Base-by-base conservation (phyloP, 1,140 invertebrate genomes). In the Eciton burchellii region DNA sequence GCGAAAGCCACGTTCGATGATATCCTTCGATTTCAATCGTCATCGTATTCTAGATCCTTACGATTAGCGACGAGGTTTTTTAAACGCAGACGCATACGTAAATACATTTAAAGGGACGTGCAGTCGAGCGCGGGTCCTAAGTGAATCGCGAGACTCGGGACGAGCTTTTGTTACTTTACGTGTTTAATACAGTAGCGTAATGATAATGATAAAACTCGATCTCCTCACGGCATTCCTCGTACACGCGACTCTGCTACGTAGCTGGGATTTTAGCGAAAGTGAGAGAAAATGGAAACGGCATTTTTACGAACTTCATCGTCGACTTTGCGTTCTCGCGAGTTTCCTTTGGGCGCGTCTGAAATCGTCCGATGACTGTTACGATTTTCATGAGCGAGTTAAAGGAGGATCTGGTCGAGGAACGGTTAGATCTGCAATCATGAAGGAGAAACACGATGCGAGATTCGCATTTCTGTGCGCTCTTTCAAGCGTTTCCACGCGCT, bases 401-500 rank as follows among this genome's bases (percentile, higher is more conserved):
- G 8, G 49, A 70, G 29, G 52, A 49, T 79, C 74, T 79, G 74
- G 74, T 79, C n/a, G n/a, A n/a, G n/a, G n/a, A n/a, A 21, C 74
- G n/a, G 41, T 79, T 70, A 49, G 74, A 79, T 79, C 74, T 79
- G 74, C 74, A 79, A 79, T 79, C 74, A 79, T 79, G 74, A 79
- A 79, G 74, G 63, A 79, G 63, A 79, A 79, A 79, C 56, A 54
- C 35, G 49, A 12, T 56, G 59, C 3, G 26, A 11, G 54, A 56
- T 21, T 29, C n/a, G 14, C 66, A 68, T 56, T 79, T 79, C 45
- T 49, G 49, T 45, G 74, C 52, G 41, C 16, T 79, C 54, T 29
- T n/a, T n/a, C n/a, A n/a, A 68, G 70, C 35, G 43, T 70, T 45
- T 59, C 56, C 49, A 79, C 63, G 29, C n/a, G 45, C 9, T 29